Percentiles rank a stretch among this genome's conserved stretches.
Conservation (phyloP, 2,113 vertebrate genomes). For the Aptenodytes patagonicus region DNA sequence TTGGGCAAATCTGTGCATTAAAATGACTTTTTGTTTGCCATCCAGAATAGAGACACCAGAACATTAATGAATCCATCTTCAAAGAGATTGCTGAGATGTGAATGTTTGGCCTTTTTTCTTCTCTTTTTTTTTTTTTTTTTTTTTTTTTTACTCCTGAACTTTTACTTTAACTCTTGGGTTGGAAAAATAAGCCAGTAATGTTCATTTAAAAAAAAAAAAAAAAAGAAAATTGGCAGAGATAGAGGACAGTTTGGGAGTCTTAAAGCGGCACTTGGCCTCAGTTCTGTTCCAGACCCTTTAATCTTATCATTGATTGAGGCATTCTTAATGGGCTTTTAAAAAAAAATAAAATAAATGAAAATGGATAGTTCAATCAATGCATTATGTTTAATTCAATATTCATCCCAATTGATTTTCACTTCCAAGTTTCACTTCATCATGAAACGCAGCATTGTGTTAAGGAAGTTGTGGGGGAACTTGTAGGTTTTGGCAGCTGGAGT, state of each 20-base stretch:
- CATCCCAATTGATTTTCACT: slow-evolving; percentile 27
- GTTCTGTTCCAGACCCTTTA: not conserved
- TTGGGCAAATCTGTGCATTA: not conserved
- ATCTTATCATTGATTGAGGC: not conserved
- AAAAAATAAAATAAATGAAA: not conserved
- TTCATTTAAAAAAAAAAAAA: not conserved
- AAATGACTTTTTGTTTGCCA: not conserved
- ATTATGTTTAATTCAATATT: slow-evolving; percentile 29
- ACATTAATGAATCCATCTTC: not conserved
- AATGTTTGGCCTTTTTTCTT: not conserved
- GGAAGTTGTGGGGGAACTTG: slow-evolving; percentile 44
- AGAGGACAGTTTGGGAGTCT: not conserved
- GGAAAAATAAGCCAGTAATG: not conserved
- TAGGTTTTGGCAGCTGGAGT: slow-evolving; percentile 52
- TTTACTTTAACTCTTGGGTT: not conserved
- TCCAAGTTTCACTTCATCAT: slow-evolving; percentile 19
- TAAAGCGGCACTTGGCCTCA: not conserved
- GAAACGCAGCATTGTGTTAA: slow-evolving; percentile 19
- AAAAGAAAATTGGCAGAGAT: not conserved
- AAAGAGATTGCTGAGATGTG: not conserved
- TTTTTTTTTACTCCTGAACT: not conserved
- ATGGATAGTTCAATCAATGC: not conserved
- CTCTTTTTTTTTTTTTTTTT: not conserved
- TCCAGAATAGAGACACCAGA: not conserved
- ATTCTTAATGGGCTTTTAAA: not conserved